Percentiles rank a stretch among this genome's conserved stretches.
phyloP scores from a whole-genome alignment of 2,113 vertebrate genomes.

The Takifugu bimaculatus region DNA sequence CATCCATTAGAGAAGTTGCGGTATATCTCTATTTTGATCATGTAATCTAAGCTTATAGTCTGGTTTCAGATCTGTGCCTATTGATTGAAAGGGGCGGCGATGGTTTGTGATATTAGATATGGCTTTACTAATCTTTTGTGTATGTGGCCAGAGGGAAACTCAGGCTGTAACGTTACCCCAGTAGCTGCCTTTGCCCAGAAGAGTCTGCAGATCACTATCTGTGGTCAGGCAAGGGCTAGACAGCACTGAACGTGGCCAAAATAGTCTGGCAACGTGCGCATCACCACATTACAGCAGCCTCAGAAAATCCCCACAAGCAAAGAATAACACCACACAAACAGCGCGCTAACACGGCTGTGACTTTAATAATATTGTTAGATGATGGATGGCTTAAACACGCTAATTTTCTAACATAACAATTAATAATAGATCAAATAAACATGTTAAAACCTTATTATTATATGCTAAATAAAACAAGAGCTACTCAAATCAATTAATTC shows the following conservation, averaged over 20 bases:
- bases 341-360: constrained; percentile 6
- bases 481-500: background rate
- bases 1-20: constrained; percentile 7
- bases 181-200: constrained; percentile 67
- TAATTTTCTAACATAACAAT: constrained; percentile 28
- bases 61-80: constrained; percentile 62
- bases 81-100: constrained; percentile 63
- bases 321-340: constrained; percentile 39
- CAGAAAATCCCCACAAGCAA: constrained; percentile 54
- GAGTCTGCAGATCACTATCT: constrained; percentile 69
- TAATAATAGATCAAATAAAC: background rate
- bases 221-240: constrained; percentile 63
- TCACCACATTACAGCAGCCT: constrained; percentile 56
- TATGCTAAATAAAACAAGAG: background rate
- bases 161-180: constrained; percentile 64
- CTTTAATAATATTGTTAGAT: background rate
- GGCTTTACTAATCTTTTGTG: constrained; percentile 73
- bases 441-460: too few species aligned
- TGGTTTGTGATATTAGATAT: constrained; percentile 71
- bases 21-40: constrained; percentile 56
- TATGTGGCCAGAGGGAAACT: constrained; percentile 67
- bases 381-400: constrained; percentile 17
- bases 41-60: constrained; percentile 60
- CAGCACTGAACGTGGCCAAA: constrained; percentile 62
- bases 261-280: constrained; percentile 67